Base-by-base conservation (phyloP, 2,113 vertebrate genomes). In the Tiliqua scincoides region DNA sequence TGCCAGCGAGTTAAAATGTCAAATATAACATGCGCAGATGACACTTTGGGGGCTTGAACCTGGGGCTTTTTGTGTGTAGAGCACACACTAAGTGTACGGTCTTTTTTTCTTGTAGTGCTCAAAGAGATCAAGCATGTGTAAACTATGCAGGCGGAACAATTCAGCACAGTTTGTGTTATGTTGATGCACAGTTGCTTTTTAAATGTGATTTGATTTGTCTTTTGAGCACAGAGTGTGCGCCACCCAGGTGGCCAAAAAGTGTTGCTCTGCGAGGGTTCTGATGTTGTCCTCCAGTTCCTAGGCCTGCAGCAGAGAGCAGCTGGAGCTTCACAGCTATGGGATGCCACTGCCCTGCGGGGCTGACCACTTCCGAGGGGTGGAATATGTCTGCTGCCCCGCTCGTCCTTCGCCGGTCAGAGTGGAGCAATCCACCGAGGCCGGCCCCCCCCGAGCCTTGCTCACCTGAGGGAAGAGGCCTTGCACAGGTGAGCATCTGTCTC, bases 311-410 rank as follows among this genome's bases (percentile, higher is more conserved):
- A 95, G 95, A 21, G 97, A 98, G 88, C 96, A 94, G 73, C 93
- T 98, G 86, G 97, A 97, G 92, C 96, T 98, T 37, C 98, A 98
- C 88, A 98, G 98, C 88, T 98, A 98, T 0, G 98, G 98, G 81
- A 98, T 98, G 98, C 95, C 98, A 93, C 85, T 98, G 93, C 98
- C 97, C 12, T 98, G 98, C 70, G 97, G 96, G 6, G 73, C 89
- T 0, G 96, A 98, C 86, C 95, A 94, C 57, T 98, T 97, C 95
- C 96, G 97, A 12, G 98, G 98, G 1, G 98, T 98, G 20, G 98
- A 98, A 85, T 98, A 98, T 3, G 98, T 98, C 43, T 98, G 98
- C 94, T 98, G 98, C 79, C 98, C 98, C 0, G 95, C 96, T 48
- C 95, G 97, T 2, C 94, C 93, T 3, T 93, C 96, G 62, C 92